phyloP scores from a whole-genome alignment of 2,888 invertebrate species.

The Pardosa pseudoannulata region DNA sequence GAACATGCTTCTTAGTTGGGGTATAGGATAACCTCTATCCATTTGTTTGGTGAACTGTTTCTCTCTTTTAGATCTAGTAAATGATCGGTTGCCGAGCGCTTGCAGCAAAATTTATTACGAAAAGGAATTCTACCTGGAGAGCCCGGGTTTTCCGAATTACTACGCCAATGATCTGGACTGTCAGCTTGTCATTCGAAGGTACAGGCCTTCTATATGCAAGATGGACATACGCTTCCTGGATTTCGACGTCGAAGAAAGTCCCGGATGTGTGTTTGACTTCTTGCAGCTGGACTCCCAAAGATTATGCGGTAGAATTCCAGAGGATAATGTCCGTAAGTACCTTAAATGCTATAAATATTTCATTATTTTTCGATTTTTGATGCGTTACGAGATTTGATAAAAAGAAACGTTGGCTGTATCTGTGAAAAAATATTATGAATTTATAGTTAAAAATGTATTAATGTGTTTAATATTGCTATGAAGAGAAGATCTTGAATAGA shows the following conservation, averaged over 20 bases:
- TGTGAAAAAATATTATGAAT: too few species aligned
- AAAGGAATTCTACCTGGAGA: constrained; percentile 72
- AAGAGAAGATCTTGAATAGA: too few species aligned
- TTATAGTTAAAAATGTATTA: too few species aligned
- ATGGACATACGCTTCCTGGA: constrained; percentile 73
- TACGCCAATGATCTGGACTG: constrained; percentile 73
- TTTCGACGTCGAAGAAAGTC: constrained; percentile 73
- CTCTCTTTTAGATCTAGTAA: constrained; percentile 49
- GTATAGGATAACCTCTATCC: too few species aligned
- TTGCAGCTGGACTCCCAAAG: constrained; percentile 71
- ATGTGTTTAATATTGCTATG: too few species aligned
- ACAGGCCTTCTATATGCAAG: constrained; percentile 71
- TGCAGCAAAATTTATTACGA: constrained; percentile 71
- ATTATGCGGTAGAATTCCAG: constrained; percentile 71
- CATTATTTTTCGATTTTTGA: too few species aligned
- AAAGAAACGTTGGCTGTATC: too few species aligned
- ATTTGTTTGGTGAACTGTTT: too few species aligned
- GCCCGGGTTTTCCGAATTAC: constrained; percentile 72
- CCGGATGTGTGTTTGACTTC: constrained; percentile 72
- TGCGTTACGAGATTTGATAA: too few species aligned
- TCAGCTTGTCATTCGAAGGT: constrained; percentile 72
- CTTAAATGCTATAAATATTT: too few species aligned
- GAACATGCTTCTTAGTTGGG: too few species aligned
- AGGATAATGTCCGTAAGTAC: constrained; percentile 73
- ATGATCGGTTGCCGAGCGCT: constrained; percentile 40